A percentile compares a stretch with the other conserved stretches of the same genome.
phyloP scores from a whole-genome alignment of 2,888 invertebrate species.

The Synergus gifuensis region DNA sequence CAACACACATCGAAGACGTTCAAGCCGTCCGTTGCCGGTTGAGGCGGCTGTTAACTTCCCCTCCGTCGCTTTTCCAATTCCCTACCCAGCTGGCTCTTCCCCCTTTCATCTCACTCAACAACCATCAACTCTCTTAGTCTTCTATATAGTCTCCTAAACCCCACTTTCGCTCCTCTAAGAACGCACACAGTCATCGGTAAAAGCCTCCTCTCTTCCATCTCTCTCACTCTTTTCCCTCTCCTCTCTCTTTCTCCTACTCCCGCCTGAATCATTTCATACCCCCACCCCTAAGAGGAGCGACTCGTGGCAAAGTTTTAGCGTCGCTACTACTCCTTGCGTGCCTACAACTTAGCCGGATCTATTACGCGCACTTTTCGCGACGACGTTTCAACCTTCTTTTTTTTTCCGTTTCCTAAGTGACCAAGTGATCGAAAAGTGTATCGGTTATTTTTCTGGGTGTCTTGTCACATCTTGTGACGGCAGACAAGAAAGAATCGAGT shows the following conservation, averaged over 20 bases:
- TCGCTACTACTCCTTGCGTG: slow-evolving; percentile 70
- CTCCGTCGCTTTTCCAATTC: slow-evolving; percentile 43
- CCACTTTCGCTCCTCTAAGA: slow-evolving; percentile 35
- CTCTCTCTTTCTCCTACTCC: slow-evolving; percentile 47
- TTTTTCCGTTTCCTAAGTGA: slow-evolving; percentile 36
- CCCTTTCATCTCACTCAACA: slow-evolving; percentile 48
- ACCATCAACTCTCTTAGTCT: slow-evolving; percentile 51
- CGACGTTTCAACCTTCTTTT: slow-evolving; percentile 24
- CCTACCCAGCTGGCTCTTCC: slow-evolving; percentile 38
- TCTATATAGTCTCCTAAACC: neutral
- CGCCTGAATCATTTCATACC: slow-evolving; percentile 41
- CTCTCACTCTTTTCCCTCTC: slow-evolving; percentile 53
- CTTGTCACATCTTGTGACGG: neutral
- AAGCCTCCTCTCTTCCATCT: slow-evolving; percentile 54
- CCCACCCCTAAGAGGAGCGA: slow-evolving; percentile 56
- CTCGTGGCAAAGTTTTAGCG: slow-evolving; percentile 74
- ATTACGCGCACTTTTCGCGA: slow-evolving; percentile 66
- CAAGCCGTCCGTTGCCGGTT: slow-evolving; percentile 31
- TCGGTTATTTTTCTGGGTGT: neutral
- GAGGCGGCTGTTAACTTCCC: slow-evolving; percentile 48
- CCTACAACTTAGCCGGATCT: slow-evolving; percentile 71
- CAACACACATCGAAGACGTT: slow-evolving; percentile 25
- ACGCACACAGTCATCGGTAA: slow-evolving; percentile 39
- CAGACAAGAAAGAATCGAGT: slow-evolving; percentile 6
- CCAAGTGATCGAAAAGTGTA: neutral